Conservation (phyloP, 2,113 vertebrate species). For the Neomonachus schauinslandi region DNA sequence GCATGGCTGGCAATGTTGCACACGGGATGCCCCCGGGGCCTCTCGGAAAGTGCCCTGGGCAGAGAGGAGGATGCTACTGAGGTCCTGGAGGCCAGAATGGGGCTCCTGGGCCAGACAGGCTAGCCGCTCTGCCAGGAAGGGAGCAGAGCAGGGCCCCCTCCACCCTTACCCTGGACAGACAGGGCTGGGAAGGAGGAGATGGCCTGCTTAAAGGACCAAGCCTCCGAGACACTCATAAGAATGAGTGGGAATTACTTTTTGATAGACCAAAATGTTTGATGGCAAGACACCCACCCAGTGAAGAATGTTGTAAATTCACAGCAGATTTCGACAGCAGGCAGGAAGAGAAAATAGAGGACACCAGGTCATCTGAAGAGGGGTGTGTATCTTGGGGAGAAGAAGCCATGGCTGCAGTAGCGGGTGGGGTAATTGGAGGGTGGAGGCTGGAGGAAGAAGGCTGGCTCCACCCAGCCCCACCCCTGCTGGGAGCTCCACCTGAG, state of each 20-base stretch:
- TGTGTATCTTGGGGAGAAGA: not conserved
- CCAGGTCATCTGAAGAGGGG: not conserved
- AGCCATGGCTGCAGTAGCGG: not conserved
- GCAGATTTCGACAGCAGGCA: not conserved
- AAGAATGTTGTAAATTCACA: not conserved
- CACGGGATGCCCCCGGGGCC: conserved; percentile 77
- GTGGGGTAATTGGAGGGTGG: not conserved
- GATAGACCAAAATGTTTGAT: not conserved
- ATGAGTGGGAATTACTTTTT: not conserved
- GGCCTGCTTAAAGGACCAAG: not conserved
- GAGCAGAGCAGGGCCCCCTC: not conserved
- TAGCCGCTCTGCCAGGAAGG: not conserved
- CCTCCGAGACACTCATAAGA: not conserved
- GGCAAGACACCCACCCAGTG: not conserved
- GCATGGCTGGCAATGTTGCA: conserved; percentile 89
- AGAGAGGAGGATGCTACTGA: not conserved
- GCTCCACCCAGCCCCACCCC: too few relatives aligned
- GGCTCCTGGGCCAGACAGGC: not conserved
- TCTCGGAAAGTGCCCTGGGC: conserved; percentile 89
- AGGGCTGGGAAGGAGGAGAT: not conserved
- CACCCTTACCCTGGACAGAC: not conserved
- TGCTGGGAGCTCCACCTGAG: not conserved
- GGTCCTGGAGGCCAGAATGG: not conserved
- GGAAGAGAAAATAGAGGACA: not conserved
- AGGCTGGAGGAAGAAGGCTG: not conserved